A percentile compares a stretch with the other conserved stretches of the same genome.
Conservation (phyloP, 2,888 invertebrate genomes). For the Drosophila lacicola region DNA sequence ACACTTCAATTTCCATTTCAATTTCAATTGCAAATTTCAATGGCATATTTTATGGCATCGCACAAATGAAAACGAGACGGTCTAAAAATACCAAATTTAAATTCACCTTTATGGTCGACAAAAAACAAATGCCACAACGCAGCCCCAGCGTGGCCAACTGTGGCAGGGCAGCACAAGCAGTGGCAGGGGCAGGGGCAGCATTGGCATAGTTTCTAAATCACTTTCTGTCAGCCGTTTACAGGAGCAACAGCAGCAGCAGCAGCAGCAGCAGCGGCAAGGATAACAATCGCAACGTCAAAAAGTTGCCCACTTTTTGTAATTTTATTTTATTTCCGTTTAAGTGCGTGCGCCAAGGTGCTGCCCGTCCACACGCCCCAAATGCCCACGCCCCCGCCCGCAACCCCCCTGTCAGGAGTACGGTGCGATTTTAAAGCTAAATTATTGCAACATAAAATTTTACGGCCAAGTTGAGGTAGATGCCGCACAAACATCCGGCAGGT, state of each 20-base stretch:
- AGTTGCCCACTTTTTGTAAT: conserved; percentile 81
- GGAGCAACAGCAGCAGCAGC: conserved; percentile 19
- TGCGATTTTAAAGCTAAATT: conserved; percentile 79
- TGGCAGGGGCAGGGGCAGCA: conserved; percentile 17
- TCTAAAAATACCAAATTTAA: conserved; percentile 63
- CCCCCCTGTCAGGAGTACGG: conserved; percentile 5
- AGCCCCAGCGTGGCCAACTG: conserved; percentile 14
- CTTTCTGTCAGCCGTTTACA: conserved; percentile 75
- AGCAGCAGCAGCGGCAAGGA: conserved; percentile 52
- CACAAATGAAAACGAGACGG: conserved; percentile 46
- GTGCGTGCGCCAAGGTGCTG: conserved; percentile 64
- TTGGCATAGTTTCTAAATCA: conserved; percentile 77
- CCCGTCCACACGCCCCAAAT: conserved; percentile 5
- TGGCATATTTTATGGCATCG: conserved; percentile 34
- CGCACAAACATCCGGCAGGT: conserved; percentile 53
- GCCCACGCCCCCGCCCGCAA: too few relatives aligned
- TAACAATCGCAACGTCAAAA: conserved; percentile 77
- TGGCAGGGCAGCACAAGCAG: conserved; percentile 10
- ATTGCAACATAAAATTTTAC: conserved; percentile 77
- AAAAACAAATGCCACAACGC: conserved; percentile 39
- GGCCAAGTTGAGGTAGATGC: conserved; percentile 51
- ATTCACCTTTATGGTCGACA: conserved; percentile 71
- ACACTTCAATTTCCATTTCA: conserved; percentile 20
- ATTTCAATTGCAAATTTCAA: conserved; percentile 62
- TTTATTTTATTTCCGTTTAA: conserved; percentile 80